Base-by-base conservation (phyloP, 2,888 invertebrate species). In the Anagyrus pseudococci region DNA sequence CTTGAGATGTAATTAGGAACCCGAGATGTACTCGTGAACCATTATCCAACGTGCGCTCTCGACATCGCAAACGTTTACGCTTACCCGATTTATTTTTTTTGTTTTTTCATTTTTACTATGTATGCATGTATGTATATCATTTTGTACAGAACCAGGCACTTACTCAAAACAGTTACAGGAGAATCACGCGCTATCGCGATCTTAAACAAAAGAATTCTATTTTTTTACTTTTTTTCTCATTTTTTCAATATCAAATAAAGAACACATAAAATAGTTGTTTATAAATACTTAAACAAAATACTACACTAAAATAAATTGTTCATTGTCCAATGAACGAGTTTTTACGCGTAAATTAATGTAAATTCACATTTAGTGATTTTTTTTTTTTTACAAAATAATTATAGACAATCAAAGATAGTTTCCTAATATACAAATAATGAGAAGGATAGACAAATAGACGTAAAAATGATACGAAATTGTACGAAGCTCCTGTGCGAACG, bases 101-200 rank as follows among this genome's bases (percentile, higher is more conserved):
- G 41, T 56, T 57, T 50, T 49, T 29, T 29, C 4, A 29, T 29
- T 10, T 7, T 29, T 29, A 58, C 53, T 66, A 58, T 62, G 54
- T 57, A 57, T 62, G 46, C 29, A 37, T 66, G 58, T 66, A 66
- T 66, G 48, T 57, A 66, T 61, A 57, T 62, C 55, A 46, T 50
- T 58, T 63, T 63, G 56, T 61, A 63, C 59, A 63, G 63, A 66
- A 66, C 63, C 33, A 57, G 58, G 60, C 47, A 58, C 59, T 63
- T 63, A 60, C 60, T 63, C 41, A 55, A 63, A 63, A 60, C 55
- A 60, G 47, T 55, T 54, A 50, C 55, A 57, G 54, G 56, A 55
- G 41, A 44, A 54, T 29, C 41, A 43, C 13, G 48, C 48, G 44
- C 48, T 48, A 19, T 53, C 25, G 20, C 47, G 22, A 49, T 49